These are phyloP conservation scores for Drosophila kanapiae DNA, from an alignment of 1,140 invertebrate species.

Conservation along the genomic window DNA sequence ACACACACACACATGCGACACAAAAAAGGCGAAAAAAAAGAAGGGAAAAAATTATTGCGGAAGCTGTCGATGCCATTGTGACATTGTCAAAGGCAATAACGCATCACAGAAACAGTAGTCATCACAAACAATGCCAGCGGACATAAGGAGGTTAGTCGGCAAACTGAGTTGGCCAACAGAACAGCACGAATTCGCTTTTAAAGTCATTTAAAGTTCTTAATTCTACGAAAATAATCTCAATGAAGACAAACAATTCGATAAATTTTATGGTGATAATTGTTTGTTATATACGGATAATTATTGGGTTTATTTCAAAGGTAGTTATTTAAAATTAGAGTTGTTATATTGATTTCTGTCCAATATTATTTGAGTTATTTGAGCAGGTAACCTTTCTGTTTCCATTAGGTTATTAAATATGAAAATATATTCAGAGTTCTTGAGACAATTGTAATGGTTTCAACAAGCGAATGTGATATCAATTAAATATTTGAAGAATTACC, in stretches of 20 bases:
- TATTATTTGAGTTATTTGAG: not conserved
- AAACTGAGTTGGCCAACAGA: slow-evolving; percentile 9
- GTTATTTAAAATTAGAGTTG: too few species aligned
- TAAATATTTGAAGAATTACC: not conserved
- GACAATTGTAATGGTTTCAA: not conserved
- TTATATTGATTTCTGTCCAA: not conserved
- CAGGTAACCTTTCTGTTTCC: not conserved
- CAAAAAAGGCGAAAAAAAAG: slow-evolving; percentile 22
- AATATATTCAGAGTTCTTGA: not conserved
- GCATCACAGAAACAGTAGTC: slow-evolving; percentile 45
- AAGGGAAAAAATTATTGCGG: slow-evolving; percentile 54
- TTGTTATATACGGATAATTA: too few species aligned
- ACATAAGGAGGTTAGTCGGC: slow-evolving; percentile 22
- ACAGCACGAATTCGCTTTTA: slow-evolving; percentile 26
- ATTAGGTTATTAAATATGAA: not conserved
- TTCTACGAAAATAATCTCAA: not conserved
- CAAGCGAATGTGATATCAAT: not conserved
- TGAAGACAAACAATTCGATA: not conserved
- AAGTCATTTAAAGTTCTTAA: not conserved
- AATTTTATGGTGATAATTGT: too few species aligned
- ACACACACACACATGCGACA: slow-evolving; percentile 14
- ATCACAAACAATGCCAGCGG: slow-evolving; percentile 38
- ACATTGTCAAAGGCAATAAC: slow-evolving; percentile 77
- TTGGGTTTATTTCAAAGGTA: not conserved
- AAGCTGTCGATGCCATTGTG: slow-evolving; percentile 76